Percentiles rank a stretch among this genome's conserved stretches.
Conservation (phyloP, 2,113 vertebrate species). For the Benitochromis conjunctus region DNA sequence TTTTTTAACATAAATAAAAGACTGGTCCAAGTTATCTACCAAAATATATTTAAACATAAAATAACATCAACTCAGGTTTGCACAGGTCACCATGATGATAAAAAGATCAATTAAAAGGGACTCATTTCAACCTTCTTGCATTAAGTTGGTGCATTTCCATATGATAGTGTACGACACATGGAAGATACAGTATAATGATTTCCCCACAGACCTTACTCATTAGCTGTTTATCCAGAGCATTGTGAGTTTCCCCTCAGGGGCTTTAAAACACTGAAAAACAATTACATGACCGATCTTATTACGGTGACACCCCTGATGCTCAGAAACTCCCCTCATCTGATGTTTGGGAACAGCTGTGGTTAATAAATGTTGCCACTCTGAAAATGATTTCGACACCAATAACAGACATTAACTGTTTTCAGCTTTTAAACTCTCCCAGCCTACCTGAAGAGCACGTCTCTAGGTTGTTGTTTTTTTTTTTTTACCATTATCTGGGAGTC, state of each 20-base stretch:
- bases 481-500: background rate
- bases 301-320: background rate
- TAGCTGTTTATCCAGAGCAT: background rate
- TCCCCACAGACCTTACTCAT: slow-evolving; percentile 42
- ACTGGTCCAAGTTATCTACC: background rate
- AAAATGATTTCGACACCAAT: background rate
- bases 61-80: background rate
- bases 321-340: background rate
- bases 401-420: background rate
- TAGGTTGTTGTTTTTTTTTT: background rate
- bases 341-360: background rate
- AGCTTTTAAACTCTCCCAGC: background rate
- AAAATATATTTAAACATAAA: background rate
- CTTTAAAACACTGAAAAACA: slow-evolving; percentile 39
- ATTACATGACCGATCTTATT: slow-evolving; percentile 14
- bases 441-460: background rate
- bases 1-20: background rate
- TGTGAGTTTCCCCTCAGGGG: background rate
- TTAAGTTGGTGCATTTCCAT: background rate
- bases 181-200: slow-evolving; percentile 19
- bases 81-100: background rate
- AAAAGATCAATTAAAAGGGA: background rate
- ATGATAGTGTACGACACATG: background rate
- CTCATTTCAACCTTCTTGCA: background rate
- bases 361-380: background rate